These are phyloP conservation scores for Acrocephalus kingi DNA, from an alignment of 2,113 vertebrate species.

Conservation along the genomic window DNA sequence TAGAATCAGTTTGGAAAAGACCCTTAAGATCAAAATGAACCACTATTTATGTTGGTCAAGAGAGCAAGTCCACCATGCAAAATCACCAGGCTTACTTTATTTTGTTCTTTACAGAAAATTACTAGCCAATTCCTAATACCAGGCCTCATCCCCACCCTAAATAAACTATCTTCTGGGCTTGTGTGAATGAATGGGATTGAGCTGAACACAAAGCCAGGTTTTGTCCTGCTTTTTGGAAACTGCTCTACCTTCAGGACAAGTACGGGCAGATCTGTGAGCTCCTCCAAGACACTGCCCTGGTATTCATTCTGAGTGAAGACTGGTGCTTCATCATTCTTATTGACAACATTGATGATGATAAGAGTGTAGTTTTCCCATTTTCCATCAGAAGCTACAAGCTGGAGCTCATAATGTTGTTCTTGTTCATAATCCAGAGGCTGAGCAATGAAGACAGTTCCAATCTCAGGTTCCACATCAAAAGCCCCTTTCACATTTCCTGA, in stretches of 20 bases:
- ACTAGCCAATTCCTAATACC: neutral
- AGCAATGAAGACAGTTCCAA: slow-evolving; percentile 82
- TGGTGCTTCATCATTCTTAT: slow-evolving; percentile 88
- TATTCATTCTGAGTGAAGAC: slow-evolving; percentile 84
- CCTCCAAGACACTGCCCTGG: slow-evolving; percentile 79
- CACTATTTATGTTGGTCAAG: neutral
- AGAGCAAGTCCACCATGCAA: neutral
- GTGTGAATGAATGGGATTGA: neutral
- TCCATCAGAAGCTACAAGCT: slow-evolving; percentile 86
- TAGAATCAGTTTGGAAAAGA: neutral
- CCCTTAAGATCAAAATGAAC: neutral
- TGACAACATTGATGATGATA: slow-evolving; percentile 79
- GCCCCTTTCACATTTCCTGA: slow-evolving; percentile 83
- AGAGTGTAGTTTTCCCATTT: slow-evolving; percentile 90
- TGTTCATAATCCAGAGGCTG: slow-evolving; percentile 87
- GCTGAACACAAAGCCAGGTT: neutral
- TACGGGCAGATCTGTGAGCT: slow-evolving; percentile 79
- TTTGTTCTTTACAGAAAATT: neutral
- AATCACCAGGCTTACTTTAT: neutral
- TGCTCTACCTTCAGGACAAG: slow-evolving; percentile 81
- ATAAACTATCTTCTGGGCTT: neutral
- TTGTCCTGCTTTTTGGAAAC: neutral
- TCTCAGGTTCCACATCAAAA: slow-evolving; percentile 88
- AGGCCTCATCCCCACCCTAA: neutral
- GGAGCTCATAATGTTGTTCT: slow-evolving; percentile 79